Evolutionary conservation across 2,888 invertebrate genomes (phyloP).

Genomic region (Mythimna loreyi): DNA sequence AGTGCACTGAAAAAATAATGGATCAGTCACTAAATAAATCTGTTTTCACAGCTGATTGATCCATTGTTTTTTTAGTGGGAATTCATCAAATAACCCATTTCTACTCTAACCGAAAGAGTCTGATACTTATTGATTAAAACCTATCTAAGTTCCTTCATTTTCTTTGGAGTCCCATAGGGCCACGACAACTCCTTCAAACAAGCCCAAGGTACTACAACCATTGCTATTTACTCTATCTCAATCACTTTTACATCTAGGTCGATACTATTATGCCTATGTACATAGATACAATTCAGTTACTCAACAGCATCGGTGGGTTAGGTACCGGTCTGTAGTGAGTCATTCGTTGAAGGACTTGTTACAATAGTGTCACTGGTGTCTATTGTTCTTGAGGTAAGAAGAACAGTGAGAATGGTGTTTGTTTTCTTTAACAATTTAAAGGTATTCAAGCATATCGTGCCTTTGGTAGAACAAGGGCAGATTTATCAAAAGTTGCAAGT

Average conservation of each 20-base stretch:
- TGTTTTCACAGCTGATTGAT: no score
- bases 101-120: no score
- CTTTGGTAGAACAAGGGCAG: no score
- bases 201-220: not conserved
- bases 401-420: not conserved
- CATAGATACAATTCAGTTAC: constrained; percentile 25
- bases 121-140: no score
- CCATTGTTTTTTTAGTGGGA: no score
- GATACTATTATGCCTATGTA: constrained; percentile 37
- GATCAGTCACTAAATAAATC: no score
- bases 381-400: constrained; percentile 31
- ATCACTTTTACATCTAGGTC: constrained; percentile 43
- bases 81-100: no score
- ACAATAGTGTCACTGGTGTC: constrained; percentile 19
- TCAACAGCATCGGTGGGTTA: constrained; percentile 36
- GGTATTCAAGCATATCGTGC: constrained; percentile 4
- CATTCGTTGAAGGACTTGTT: constrained; percentile 42
- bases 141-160: no score
- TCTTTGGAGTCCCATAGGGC: no score
- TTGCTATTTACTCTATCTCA: constrained; percentile 36
- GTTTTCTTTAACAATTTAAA: not conserved
- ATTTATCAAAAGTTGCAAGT: no score
- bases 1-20: no score
- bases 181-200: no score
- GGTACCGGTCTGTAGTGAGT: constrained; percentile 45